Evolutionary conservation across 1,140 invertebrate species (phyloP), one percentile per base, ranked within the genome.

Genomic region (Penaeus vannamei): DNA sequence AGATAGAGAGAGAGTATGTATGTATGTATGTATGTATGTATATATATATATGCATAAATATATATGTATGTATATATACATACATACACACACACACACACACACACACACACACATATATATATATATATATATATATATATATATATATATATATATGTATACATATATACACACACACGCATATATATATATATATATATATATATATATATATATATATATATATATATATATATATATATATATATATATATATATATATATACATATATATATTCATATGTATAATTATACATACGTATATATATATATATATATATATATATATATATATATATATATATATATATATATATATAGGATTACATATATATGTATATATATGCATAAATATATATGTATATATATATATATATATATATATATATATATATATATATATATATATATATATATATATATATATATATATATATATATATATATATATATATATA

Each of bases 61-160:
- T 69, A 69, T 69, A 19, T 32, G 19, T 69, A 69, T 32, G 19
- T 69, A 69, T 69, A 69, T 69, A 69, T 69, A 69, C 19, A 69
- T 69, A 69, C 19, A 69, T 69, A 69, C 19, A 69, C 19, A 69
- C 19, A 69, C 14, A 69, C 19, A 69, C 19, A 69, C 19, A 69
- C 19, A 69, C 0, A 22, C 17, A 69, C 0, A 69, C 19, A 69
- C 0, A 19, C 19, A 19, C 19, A 1, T 69, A 19, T 22, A 19
- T 19, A 19, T 69, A 19, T 69, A 22, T 69, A 22, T 69, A 10
- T 32, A 19, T 32, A 19, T 32, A 19, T 32, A 0, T 19, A 19
- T 32, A 19, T 32, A 19, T 32, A 19, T 32, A 19, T 32, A 19
- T 32, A 69, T 32, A 19, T 32, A 69, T 32, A 69, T 32, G 19